A percentile compares a stretch with the other conserved stretches of the same genome.
These are phyloP conservation scores for Podiceps cristatus DNA, from an alignment of 2,113 vertebrate species.

Conservation along the genomic window DNA sequence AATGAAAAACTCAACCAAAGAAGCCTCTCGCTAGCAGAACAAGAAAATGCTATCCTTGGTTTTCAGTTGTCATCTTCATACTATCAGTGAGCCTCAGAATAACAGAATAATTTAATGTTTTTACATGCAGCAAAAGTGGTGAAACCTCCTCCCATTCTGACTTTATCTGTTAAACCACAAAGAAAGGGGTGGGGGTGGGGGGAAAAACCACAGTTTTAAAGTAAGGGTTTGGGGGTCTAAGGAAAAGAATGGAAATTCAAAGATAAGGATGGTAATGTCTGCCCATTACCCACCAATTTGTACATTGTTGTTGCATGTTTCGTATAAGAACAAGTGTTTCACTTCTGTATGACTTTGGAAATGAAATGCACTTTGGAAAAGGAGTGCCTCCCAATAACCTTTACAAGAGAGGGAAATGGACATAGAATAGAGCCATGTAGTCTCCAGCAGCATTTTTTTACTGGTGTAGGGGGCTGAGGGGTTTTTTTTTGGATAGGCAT, in stretches of 20 bases:
- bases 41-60: constrained; percentile 39
- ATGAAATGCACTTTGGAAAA: neutral
- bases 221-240: constrained; percentile 22
- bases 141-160: constrained; percentile 46
- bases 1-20: constrained; percentile 12
- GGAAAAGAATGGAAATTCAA: constrained; percentile 9
- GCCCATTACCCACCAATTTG: neutral
- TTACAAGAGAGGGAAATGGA: neutral
- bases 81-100: constrained; percentile 54
- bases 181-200: neutral
- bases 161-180: constrained; percentile 72
- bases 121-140: neutral
- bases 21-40: neutral
- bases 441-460: neutral
- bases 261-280: neutral
- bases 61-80: constrained; percentile 40
- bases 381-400: neutral
- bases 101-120: constrained; percentile 67
- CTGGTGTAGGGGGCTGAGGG: rapidly evolving
- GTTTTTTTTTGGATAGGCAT: neutral
- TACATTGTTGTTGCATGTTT: neutral
- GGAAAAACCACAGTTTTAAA: neutral
- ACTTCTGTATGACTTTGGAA: neutral
- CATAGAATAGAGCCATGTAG: neutral
- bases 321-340: neutral